Percentiles rank a stretch among this genome's conserved stretches.
phyloP scores from a whole-genome alignment of 2,113 vertebrate genomes.

The Brachypodius melanocephalos region DNA sequence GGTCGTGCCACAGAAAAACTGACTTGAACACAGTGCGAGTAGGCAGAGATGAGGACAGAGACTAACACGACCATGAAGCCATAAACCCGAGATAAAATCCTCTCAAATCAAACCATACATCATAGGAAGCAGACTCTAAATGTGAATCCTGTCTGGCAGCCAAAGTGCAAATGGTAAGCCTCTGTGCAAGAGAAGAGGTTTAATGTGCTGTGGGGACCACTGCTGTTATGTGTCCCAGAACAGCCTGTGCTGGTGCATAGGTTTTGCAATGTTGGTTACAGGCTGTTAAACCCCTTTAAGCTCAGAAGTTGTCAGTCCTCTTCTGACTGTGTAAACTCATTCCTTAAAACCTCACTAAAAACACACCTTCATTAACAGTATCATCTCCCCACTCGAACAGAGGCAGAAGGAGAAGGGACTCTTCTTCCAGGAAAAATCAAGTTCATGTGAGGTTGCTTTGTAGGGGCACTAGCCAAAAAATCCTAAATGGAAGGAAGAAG shows the following conservation, averaged over 20 bases:
- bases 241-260: conserved; percentile 23
- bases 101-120: background rate
- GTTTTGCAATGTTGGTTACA: conserved; percentile 23
- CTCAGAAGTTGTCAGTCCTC: background rate
- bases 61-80: background rate
- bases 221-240: background rate
- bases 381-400: background rate
- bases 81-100: background rate
- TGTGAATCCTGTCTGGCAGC: conserved; percentile 22
- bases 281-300: conserved; percentile 7
- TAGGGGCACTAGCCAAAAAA: background rate
- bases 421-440: background rate
- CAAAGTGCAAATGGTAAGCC: background rate
- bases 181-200: background rate
- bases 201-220: background rate
- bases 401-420: background rate
- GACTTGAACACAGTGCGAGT: background rate
- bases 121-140: background rate
- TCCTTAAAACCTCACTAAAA: background rate
- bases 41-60: background rate
- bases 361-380: background rate
- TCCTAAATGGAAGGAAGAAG: background rate
- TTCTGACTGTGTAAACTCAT: background rate
- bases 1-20: background rate
- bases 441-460: background rate